Evolutionary conservation across 1,140 invertebrate species (phyloP).

Genomic region (Diorhabda sublineata): DNA sequence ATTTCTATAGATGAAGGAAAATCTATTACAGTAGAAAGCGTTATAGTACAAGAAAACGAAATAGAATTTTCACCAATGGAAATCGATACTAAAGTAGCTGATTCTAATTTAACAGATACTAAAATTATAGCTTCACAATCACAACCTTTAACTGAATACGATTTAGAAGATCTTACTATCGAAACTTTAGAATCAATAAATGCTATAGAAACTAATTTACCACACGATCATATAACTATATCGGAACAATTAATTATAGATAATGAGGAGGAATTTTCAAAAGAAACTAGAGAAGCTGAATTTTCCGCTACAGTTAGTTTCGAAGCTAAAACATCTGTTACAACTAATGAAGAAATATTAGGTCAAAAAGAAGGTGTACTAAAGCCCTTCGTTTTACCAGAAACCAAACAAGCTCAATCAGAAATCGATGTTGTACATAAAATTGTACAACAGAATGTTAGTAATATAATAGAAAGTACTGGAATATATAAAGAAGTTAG

Average conservation of each 20-base stretch:
- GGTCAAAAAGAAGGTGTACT: constrained; percentile 31
- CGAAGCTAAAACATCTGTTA: constrained; percentile 27
- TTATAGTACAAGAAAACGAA: constrained; percentile 33
- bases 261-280: constrained; percentile 22
- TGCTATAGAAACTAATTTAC: constrained; percentile 25
- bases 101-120: constrained; percentile 25
- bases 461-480: constrained; percentile 27
- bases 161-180: constrained; percentile 25
- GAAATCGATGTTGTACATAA: constrained; percentile 36
- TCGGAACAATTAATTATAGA: constrained; percentile 26
- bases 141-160: constrained; percentile 25
- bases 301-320: constrained; percentile 24
- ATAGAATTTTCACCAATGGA: constrained; percentile 27
- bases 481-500: constrained; percentile 13
- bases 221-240: constrained; percentile 28
- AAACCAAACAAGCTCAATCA: constrained; percentile 33
- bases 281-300: constrained; percentile 16
- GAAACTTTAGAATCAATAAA: constrained; percentile 24
- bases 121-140: constrained; percentile 27
- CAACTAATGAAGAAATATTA: constrained; percentile 25
- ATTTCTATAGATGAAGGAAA: constrained; percentile 25
- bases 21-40: constrained; percentile 28
- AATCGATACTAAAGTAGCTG: constrained; percentile 22
- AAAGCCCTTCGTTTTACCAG: constrained; percentile 30
- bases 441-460: constrained; percentile 33